Percentiles rank a stretch among this genome's conserved stretches.
Conservation (phyloP, 64 coral and sea anemone genomes). For the Cladopsammia gracilis region DNA sequence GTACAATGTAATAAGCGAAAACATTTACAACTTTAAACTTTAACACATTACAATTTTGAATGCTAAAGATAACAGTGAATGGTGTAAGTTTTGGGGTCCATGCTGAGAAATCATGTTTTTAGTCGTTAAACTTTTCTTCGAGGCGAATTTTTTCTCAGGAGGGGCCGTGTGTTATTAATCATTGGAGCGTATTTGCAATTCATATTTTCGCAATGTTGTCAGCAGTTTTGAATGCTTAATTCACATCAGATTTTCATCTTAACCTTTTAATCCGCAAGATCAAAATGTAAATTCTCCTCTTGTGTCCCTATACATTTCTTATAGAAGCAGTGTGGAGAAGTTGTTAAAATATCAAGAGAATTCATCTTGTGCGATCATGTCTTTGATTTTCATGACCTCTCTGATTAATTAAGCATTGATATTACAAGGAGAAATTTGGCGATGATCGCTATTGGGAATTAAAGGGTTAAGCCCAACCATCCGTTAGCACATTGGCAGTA, state of each 20-base stretch:
- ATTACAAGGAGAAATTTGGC: no score
- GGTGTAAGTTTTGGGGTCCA: slow-evolving; percentile 2
- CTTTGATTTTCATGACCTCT: no score
- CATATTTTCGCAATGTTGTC: slow-evolving; percentile 37
- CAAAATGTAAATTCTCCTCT: no score
- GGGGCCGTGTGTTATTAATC: slow-evolving; percentile 18
- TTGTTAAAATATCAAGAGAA: no score
- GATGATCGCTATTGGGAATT: no score
- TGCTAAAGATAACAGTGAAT: not conserved
- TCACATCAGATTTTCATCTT: slow-evolving; percentile 7
- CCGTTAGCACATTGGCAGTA: not conserved
- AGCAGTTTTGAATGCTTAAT: slow-evolving; percentile 19
- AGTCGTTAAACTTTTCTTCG: slow-evolving; percentile 15
- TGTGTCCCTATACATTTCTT: no score
- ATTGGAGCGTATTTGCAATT: slow-evolving; percentile 48
- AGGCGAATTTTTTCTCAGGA: slow-evolving; percentile 1
- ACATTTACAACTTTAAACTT: slow-evolving; percentile 15
- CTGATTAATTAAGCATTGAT: no score
- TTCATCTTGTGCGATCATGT: no score
- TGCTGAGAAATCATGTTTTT: slow-evolving; percentile 1
- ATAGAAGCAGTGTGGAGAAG: no score
- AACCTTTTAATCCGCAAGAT: no score
- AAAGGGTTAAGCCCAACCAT: not conserved
- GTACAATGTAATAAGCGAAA: not conserved
- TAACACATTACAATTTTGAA: not conserved